These are phyloP conservation scores for Cyprinodon tularosa DNA, from an alignment of 2,113 vertebrate species.

Conservation along the genomic window DNA sequence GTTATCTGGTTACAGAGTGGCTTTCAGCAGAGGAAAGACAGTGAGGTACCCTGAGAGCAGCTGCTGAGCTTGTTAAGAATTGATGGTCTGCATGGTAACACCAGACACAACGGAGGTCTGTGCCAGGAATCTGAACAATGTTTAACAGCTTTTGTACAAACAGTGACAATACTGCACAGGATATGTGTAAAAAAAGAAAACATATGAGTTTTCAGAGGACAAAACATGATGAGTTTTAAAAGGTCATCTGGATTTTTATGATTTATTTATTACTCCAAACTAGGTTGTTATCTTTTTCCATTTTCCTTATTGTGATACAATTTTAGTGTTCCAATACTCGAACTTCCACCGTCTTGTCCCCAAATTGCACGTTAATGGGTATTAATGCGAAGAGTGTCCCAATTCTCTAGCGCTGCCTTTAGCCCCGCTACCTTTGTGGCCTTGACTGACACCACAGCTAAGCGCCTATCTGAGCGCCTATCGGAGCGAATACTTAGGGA, in stretches of 20 bases:
- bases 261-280: neutral
- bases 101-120: constrained; percentile 52
- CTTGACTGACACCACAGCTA: no score
- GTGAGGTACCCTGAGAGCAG: constrained; percentile 44
- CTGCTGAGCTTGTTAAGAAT: constrained; percentile 70
- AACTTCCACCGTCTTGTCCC: no score
- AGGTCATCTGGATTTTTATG: neutral
- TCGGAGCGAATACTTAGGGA: no score
- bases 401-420: no score
- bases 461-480: no score
- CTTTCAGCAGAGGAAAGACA: constrained; percentile 18
- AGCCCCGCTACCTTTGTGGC: no score
- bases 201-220: neutral
- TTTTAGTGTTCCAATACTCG: no score
- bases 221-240: neutral
- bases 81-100: constrained; percentile 71
- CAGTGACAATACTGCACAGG: constrained; percentile 18
- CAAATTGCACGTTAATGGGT: no score
- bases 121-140: constrained; percentile 71
- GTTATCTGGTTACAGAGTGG: constrained; percentile 51
- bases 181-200: constrained; percentile 10
- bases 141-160: constrained; percentile 66
- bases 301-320: neutral
- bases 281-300: neutral
- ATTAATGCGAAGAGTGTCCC: no score